phyloP scores from a whole-genome alignment of 1,140 invertebrate genomes.

The Amyelois transitella region DNA sequence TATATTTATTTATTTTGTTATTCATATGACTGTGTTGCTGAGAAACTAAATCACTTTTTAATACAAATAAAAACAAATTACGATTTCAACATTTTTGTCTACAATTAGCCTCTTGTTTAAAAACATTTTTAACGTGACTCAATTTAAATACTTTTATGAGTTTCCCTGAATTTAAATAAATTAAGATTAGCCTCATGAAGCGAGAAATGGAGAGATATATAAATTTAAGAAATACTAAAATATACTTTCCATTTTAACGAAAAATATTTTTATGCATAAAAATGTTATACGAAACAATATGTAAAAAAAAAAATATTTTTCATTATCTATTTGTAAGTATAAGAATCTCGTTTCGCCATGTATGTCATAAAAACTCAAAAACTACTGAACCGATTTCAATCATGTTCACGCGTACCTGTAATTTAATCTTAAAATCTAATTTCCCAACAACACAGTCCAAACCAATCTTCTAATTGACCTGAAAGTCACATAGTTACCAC shows the following conservation, averaged over 20 bases:
- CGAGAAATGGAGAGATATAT: too few relatives aligned
- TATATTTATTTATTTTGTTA: conserved; percentile 16
- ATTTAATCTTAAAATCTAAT: not conserved
- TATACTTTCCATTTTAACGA: too few relatives aligned
- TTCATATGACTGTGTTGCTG: conserved; percentile 2
- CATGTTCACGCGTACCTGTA: not conserved
- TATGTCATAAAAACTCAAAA: not conserved
- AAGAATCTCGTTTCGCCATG: not conserved
- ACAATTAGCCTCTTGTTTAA: not conserved
- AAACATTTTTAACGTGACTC: too few relatives aligned
- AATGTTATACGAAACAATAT: too few relatives aligned
- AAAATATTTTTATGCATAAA: too few relatives aligned
- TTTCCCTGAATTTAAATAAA: not conserved
- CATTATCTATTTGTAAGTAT: too few relatives aligned
- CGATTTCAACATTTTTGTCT: not conserved
- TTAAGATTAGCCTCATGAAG: too few relatives aligned
- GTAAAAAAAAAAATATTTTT: too few relatives aligned
- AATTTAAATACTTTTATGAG: too few relatives aligned
- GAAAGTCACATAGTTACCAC: conserved; percentile 55
- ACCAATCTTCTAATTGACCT: conserved; percentile 54
- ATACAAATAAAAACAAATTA: not conserved
- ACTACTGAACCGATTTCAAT: not conserved
- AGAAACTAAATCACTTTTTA: not conserved
- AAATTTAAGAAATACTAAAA: too few relatives aligned
- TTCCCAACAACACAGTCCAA: not conserved